A percentile compares a stretch with the other conserved stretches of the same genome.
Conservation (phyloP, 2,113 vertebrate genomes). For the Cynoglossus semilaevis region DNA sequence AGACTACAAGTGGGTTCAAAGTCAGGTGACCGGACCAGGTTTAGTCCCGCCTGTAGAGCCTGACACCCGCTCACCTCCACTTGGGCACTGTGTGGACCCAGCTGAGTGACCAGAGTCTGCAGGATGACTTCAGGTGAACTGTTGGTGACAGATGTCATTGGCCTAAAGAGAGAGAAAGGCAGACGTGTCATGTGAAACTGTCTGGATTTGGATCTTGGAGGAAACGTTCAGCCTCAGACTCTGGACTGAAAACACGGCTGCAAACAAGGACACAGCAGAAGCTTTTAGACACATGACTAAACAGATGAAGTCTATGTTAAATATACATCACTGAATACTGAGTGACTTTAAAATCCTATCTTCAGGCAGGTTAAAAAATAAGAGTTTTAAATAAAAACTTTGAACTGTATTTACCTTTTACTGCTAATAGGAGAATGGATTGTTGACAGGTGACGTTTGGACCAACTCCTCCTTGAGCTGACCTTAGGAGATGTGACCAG, state of each 20-base stretch:
- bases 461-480: slow-evolving; percentile 36
- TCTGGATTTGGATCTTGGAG: too few species aligned
- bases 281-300: too few species aligned
- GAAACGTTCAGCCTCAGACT: too few species aligned
- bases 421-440: slow-evolving; percentile 30
- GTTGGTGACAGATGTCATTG: neutral
- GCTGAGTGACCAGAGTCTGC: slow-evolving; percentile 28
- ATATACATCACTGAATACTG: too few species aligned
- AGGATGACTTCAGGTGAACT: slow-evolving; percentile 38
- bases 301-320: too few species aligned
- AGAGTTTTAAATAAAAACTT: too few species aligned
- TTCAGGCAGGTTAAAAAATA: too few species aligned
- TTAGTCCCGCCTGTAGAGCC: slow-evolving; percentile 80
- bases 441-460: slow-evolving; percentile 43
- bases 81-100: slow-evolving; percentile 31
- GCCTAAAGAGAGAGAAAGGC: slow-evolving; percentile 12
- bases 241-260: too few species aligned
- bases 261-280: too few species aligned
- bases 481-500: slow-evolving; percentile 44
- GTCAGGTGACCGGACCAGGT: slow-evolving; percentile 75
- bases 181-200: too few species aligned
- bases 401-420: slow-evolving; percentile 52
- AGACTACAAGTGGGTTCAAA: slow-evolving; percentile 81
- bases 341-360: too few species aligned
- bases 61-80: slow-evolving; percentile 76